Evolutionary conservation across 2,888 invertebrate genomes (phyloP).

Genomic region (Chorisops tibialis): DNA sequence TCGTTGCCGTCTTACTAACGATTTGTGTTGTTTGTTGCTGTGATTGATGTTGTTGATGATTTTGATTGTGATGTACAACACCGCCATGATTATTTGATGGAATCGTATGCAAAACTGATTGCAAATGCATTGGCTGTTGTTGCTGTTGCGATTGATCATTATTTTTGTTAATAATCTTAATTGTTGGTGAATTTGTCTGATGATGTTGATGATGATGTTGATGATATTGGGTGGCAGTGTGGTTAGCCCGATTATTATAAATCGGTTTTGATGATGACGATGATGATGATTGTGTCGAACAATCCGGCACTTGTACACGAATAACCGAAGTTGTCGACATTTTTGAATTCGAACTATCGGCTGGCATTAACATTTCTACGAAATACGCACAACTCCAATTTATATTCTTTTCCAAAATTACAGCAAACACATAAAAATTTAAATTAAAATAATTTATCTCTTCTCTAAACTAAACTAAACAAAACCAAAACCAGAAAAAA

Average conservation of each 20-base stretch:
- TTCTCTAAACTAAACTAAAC: no score
- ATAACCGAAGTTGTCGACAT: constrained; percentile 42
- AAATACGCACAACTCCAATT: background rate
- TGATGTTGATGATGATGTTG: constrained; percentile 19
- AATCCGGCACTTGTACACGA: constrained; percentile 39
- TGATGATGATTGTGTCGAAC: constrained; percentile 20
- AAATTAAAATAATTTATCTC: no score
- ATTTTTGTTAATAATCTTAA: background rate
- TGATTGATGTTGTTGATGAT: constrained; percentile 22
- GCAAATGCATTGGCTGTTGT: background rate
- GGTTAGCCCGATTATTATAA: background rate
- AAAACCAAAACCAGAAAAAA: no score
- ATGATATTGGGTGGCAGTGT: constrained; percentile 12
- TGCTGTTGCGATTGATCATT: background rate
- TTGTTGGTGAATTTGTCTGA: background rate
- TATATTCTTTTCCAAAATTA: background rate
- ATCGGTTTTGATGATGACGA: background rate
- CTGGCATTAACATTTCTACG: constrained; percentile 52
- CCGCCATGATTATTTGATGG: background rate
- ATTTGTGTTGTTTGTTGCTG: constrained; percentile 25
- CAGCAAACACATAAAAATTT: background rate
- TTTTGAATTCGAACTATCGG: constrained; percentile 50
- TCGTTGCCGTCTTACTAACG: background rate
- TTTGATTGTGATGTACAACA: constrained; percentile 28
- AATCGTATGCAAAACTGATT: background rate